These are phyloP conservation scores for Alouatta caraya DNA, from an alignment of 2,797 vertebrate genomes.

Conservation along the genomic window DNA sequence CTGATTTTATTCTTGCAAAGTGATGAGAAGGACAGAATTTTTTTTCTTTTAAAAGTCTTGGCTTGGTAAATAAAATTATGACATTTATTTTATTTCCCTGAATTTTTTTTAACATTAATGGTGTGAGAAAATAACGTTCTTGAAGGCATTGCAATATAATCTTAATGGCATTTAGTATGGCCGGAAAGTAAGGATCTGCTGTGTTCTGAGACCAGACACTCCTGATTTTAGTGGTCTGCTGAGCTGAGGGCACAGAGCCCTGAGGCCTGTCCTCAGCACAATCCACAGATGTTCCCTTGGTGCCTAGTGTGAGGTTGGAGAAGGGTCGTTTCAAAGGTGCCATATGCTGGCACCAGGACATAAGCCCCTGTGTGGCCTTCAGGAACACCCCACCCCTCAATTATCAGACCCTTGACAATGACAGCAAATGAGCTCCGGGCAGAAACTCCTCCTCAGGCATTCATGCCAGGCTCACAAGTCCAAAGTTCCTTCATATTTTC, in stretches of 20 bases:
- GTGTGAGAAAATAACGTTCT: background rate
- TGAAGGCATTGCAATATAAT: background rate
- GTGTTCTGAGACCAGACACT: background rate
- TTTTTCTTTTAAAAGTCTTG: background rate
- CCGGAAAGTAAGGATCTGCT: background rate
- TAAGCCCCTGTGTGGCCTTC: background rate
- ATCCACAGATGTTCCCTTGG: background rate
- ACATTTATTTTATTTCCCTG: background rate
- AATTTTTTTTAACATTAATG: background rate
- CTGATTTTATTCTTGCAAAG: background rate
- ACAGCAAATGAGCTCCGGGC: background rate
- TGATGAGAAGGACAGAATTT: background rate
- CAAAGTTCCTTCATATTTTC: background rate
- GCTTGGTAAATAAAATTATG: background rate
- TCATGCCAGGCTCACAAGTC: background rate
- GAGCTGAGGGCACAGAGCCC: background rate
- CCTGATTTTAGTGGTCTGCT: background rate
- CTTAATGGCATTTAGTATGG: background rate
- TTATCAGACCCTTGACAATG: background rate
- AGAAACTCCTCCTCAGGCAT: background rate
- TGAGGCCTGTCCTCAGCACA: rapidly evolving
- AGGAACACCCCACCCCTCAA: background rate
- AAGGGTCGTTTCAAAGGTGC: background rate
- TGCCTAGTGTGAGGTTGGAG: background rate
- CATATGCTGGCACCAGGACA: background rate